Evolutionary conservation across 2,113 vertebrate genomes (phyloP), one percentile per base, ranked within the genome.

Genomic region (Corythaixoides concolor): DNA sequence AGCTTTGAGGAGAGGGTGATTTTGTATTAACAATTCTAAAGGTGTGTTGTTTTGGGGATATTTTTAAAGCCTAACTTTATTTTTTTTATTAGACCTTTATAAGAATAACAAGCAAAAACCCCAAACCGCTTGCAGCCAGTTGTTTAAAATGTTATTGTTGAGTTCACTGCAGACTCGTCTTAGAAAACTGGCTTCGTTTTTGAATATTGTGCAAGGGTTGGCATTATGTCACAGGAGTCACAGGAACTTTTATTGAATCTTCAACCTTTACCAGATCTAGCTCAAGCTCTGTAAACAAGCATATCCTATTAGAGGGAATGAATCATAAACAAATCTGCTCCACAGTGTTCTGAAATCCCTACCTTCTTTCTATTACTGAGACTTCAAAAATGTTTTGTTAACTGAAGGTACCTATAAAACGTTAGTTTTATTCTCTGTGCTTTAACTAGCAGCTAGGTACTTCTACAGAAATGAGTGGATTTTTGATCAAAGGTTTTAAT

Each of bases 241-340:
- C 74, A 77, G 76, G 70, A 86, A 73, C 70, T 86, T 86, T 82
- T 89, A 73, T 41, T 69, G 77, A 90, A 64, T 87, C 83, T 75
- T 88, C 75, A 93, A 90, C 90, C 87, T 84, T 93, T 90, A 88
- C 49, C 50, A 90, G 78, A 64, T 87, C 90, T 88, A 87, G 60
- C 87, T 87, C 56, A 75, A 84, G 50, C 72, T 87, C 60, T 93
- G 90, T 93, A 90, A 95, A 87, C 77, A 87, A 84, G n/a, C 50
- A 49, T 84, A 80, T 90, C 78, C 73, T 90, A 88, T 84, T 84
- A 88, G 62, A 70, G 39, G 56, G 78, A 55, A 75, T 80, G 73
- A 84, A 70, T 90, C 67, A 50, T 84, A 93, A 88, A 70, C 64
- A 80, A 90, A 66, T 75, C 39, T 0, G 1, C n/a, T 84, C 20